These are phyloP conservation scores for Drosophila tsacasi DNA, from an alignment of 1,140 invertebrate species.

Conservation along the genomic window DNA sequence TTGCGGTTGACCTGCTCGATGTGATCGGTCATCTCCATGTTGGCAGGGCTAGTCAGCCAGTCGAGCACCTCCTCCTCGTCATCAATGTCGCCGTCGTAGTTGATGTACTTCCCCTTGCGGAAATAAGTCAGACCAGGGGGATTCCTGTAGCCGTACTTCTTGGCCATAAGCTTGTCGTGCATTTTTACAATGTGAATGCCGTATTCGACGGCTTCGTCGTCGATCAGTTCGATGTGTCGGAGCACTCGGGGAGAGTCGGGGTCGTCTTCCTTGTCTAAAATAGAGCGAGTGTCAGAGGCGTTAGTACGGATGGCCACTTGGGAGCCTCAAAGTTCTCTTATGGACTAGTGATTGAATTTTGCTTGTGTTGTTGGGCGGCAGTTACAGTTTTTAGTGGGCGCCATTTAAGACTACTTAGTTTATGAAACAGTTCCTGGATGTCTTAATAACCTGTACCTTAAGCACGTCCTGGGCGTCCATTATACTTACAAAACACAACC, in stretches of 20 bases:
- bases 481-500: slow-evolving; percentile 95
- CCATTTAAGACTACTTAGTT: slow-evolving; percentile 24
- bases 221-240: slow-evolving; percentile 94
- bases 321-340: background rate
- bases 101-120: slow-evolving; percentile 94
- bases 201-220: slow-evolving; percentile 96
- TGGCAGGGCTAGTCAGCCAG: slow-evolving; percentile 96
- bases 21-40: slow-evolving; percentile 97
- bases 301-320: background rate
- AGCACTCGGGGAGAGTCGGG: slow-evolving; percentile 91
- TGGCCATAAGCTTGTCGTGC: slow-evolving; percentile 95
- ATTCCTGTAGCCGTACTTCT: slow-evolving; percentile 96
- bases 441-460: slow-evolving; percentile 62
- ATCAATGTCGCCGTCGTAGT: slow-evolving; percentile 96
- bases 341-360: slow-evolving; percentile 33
- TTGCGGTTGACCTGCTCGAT: slow-evolving; percentile 97
- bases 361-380: slow-evolving; percentile 58
- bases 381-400: slow-evolving; percentile 85
- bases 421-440: slow-evolving; percentile 26
- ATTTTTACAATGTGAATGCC: slow-evolving; percentile 97
- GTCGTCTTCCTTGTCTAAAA: slow-evolving; percentile 93
- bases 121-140: slow-evolving; percentile 96
- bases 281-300: background rate
- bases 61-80: slow-evolving; percentile 97
- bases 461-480: background rate